Evolutionary conservation across 2,113 vertebrate genomes (phyloP), one percentile per base, ranked within the genome.

Genomic region (Caloenas nicobarica): DNA sequence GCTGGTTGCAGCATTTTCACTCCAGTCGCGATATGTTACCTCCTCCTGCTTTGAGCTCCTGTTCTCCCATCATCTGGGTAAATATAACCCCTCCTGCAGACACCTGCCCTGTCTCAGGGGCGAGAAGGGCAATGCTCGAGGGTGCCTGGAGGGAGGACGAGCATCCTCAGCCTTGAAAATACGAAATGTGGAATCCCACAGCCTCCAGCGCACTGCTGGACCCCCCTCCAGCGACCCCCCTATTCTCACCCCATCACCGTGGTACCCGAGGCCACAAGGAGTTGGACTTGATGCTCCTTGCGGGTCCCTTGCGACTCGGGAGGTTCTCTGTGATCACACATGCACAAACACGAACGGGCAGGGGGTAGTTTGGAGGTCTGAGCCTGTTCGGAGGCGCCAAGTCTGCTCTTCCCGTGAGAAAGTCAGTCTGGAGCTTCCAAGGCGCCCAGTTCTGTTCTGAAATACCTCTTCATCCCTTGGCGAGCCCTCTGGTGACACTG

Each of bases 361-460:
- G 81, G 84, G 80, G 69, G 88, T 40, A 56, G 73, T 61, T 80
- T 25, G 58, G 83, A 77, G 29, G 34, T 17, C n/a, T 50, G 65
- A 15, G 10, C 25, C 36, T 86, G 34, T 71, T 56, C 17, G 53
- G 66, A 71, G 7, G 24, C 71, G 61, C 66, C 60, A 61, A 95
- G 78, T 7, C 83, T 12, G 29, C 66, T 96, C 81, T 98, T 97
- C 93, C 94, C 81, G 2, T 96, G 97, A 97, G 97, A 97, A 97
- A 98, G 82, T 84, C 54, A 25, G 60, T 16, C 13, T 13, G 61
- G 54, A 62, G 33, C 54, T 91, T 83, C 73, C 54, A 93, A 14
- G 5, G 74, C 87, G 44, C 10, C 18, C 77, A 46, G 79, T 40
- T 65, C 60, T 93, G 29, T 38, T 65, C 72, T 29, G 80, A 93